Percentiles rank a stretch among this genome's conserved stretches.
Conservation (phyloP, 2,888 invertebrate species). For the Caenorhabditis japonica region DNA sequence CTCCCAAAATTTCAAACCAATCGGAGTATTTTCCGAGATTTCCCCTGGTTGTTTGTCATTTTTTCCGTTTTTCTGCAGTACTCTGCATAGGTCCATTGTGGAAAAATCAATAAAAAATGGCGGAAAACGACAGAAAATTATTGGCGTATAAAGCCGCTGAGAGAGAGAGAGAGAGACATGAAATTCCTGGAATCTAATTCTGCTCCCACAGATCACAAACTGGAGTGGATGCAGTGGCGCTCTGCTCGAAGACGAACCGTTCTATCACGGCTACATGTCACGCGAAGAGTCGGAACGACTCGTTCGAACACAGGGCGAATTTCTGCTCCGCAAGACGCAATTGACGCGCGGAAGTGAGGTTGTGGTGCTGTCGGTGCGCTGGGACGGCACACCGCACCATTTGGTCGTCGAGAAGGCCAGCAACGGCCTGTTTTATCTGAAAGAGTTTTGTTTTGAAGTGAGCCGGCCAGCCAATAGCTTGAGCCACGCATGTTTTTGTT, state of each 20-base stretch:
- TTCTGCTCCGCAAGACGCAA: slow-evolving; percentile 61
- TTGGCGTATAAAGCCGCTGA: too few relatives aligned
- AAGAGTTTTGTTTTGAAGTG: slow-evolving; percentile 63
- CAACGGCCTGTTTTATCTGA: slow-evolving; percentile 52
- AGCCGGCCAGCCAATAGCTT: too few relatives aligned
- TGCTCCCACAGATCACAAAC: slow-evolving; percentile 48
- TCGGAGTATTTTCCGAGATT: too few relatives aligned
- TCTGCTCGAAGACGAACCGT: slow-evolving; percentile 62
- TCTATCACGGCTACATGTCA: slow-evolving; percentile 66
- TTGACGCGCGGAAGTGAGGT: slow-evolving; percentile 37
- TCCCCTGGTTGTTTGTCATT: too few relatives aligned
- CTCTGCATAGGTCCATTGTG: too few relatives aligned
- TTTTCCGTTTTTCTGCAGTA: too few relatives aligned
- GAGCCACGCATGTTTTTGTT: not conserved
- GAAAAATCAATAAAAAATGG: too few relatives aligned
- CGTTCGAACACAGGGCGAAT: slow-evolving; percentile 49
- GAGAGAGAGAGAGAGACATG: too few relatives aligned
- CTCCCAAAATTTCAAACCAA: too few relatives aligned
- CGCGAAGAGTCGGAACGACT: slow-evolving; percentile 57
- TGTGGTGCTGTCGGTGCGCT: slow-evolving; percentile 52
- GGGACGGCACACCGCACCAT: slow-evolving; percentile 50
- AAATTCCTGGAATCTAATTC: too few relatives aligned
- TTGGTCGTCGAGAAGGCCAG: slow-evolving; percentile 56
- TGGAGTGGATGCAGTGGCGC: slow-evolving; percentile 52
- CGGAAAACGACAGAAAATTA: too few relatives aligned